Evolutionary conservation across 1,140 invertebrate species (phyloP).

Genomic region (Calephelis nemesis): DNA sequence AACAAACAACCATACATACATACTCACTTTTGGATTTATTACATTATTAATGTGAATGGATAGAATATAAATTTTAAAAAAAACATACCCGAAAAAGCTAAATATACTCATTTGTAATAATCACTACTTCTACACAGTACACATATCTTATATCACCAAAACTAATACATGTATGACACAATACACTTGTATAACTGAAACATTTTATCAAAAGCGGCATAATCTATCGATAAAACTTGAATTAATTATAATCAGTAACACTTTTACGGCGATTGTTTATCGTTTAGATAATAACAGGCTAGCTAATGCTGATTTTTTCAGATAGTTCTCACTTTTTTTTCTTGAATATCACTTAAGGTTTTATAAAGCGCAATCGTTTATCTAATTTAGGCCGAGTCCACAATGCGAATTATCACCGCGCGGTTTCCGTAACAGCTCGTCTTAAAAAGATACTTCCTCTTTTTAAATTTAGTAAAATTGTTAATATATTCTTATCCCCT

Average conservation of each 20-base stretch:
- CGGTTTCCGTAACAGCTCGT: no score
- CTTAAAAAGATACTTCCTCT: no score
- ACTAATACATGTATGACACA: constrained; percentile 5
- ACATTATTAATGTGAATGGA: neutral
- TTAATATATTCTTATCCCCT: no score
- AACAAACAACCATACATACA: no score
- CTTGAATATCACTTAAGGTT: no score
- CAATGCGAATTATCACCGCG: no score
- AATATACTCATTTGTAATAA: constrained; percentile 4
- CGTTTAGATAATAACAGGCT: neutral
- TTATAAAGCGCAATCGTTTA: no score
- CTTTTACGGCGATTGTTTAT: neutral
- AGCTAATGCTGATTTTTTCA: neutral
- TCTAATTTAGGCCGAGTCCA: no score
- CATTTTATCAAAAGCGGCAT: neutral
- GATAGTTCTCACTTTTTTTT: neutral
- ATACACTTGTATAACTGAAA: neutral
- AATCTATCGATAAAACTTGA: constrained; percentile 14
- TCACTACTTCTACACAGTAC: neutral
- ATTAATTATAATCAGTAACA: constrained; percentile 11
- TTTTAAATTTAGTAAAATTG: no score
- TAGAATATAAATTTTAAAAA: neutral
- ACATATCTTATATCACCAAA: constrained; percentile 7
- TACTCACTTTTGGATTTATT: no score
- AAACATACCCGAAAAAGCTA: constrained; percentile 8